Evolutionary conservation across 2,797 vertebrate species (phyloP).

Genomic region (Mallotus villosus): DNA sequence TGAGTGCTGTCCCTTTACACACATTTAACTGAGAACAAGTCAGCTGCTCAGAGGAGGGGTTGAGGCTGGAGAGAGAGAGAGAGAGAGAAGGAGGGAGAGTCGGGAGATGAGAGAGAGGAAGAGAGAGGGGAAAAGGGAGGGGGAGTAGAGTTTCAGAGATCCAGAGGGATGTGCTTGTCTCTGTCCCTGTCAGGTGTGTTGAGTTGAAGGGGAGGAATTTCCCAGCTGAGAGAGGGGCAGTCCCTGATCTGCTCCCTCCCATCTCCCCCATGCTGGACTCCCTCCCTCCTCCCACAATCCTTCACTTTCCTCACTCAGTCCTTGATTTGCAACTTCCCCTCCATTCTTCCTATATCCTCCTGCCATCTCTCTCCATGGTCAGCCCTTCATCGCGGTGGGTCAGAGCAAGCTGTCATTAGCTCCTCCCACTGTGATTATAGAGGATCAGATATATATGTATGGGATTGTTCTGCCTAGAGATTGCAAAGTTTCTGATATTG

Average conservation of each 20-base stretch:
- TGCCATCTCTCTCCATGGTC: not conserved
- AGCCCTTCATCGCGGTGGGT: not conserved
- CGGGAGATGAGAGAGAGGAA: conserved; percentile 8
- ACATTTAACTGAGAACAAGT: conserved; percentile 79
- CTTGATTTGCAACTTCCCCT: not conserved
- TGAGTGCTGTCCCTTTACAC: conserved; percentile 43
- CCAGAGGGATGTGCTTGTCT: not conserved
- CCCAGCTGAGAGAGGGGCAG: conserved; percentile 36
- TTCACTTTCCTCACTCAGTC: not conserved
- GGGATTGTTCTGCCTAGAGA: not conserved
- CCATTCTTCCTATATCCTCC: not conserved
- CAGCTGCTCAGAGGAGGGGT: conserved; percentile 67
- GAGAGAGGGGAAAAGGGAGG: not conserved
- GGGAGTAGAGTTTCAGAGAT: not conserved
- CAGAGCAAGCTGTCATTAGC: no score
- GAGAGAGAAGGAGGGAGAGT: conserved; percentile 2
- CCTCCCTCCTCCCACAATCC: not conserved
- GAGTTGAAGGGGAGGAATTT: conserved; percentile 50
- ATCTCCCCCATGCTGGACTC: not conserved
- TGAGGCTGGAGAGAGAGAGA: conserved; percentile 21
- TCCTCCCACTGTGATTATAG: no score
- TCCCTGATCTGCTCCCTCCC: conserved; percentile 3
- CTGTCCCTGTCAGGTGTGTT: conserved; percentile 35
- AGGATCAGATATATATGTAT: not conserved
- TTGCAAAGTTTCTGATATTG: not conserved